These are phyloP conservation scores for Sminthurides bifidus DNA, from an alignment of 1,140 invertebrate species.

Conservation along the genomic window DNA sequence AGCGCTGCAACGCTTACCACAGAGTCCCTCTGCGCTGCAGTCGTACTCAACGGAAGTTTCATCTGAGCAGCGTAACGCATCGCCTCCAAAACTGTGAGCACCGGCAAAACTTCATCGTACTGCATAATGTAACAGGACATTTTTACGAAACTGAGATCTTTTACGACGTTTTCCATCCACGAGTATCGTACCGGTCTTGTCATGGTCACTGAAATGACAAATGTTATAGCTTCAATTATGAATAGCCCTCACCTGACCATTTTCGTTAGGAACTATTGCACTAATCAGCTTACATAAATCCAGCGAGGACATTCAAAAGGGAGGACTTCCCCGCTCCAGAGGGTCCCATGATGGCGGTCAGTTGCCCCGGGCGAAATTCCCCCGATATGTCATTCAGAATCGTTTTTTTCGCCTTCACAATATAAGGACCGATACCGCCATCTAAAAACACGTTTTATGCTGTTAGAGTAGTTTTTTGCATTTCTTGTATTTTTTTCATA, in stretches of 20 bases:
- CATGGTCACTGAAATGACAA: not conserved
- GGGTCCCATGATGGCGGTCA: conserved; percentile 87
- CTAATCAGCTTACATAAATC: conserved; percentile 41
- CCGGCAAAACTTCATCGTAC: conserved; percentile 74
- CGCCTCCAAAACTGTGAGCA: conserved; percentile 73
- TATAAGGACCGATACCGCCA: too few relatives aligned
- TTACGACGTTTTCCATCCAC: conserved; percentile 60
- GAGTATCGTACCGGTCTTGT: conserved; percentile 1
- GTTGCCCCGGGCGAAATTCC: conserved; percentile 63
- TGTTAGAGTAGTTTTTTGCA: too few relatives aligned
- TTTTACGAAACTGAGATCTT: conserved; percentile 70
- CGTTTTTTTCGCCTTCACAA: conserved; percentile 42
- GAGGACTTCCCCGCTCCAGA: conserved; percentile 77
- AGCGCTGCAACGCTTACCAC: conserved; percentile 39
- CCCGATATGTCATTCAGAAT: conserved; percentile 74
- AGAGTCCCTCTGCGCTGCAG: conserved; percentile 50
- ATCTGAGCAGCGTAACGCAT: conserved; percentile 86
- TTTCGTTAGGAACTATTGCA: not conserved
- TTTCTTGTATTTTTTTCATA: too few relatives aligned
- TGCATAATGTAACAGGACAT: conserved; percentile 94
- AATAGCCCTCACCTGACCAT: not conserved
- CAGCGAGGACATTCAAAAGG: conserved; percentile 65
- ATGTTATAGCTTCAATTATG: not conserved
- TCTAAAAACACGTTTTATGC: too few relatives aligned
- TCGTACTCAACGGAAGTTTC: conserved; percentile 68